Percentiles rank a stretch among this genome's conserved stretches.
Conservation (phyloP, 2,888 invertebrate species). For the Acronicta leporina region DNA sequence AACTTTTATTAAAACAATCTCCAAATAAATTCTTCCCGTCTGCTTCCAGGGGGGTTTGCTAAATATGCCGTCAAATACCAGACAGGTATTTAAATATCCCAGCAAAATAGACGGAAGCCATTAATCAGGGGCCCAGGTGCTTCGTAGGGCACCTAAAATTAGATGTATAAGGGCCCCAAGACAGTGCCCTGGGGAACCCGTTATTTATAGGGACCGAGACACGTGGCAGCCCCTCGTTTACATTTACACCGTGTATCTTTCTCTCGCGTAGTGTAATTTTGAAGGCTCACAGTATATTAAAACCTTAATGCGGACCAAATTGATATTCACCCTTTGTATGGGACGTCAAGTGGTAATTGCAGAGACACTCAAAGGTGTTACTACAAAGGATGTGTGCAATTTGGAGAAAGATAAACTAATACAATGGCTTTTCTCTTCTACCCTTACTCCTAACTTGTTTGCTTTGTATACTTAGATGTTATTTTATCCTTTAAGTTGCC, state of each 20-base stretch:
- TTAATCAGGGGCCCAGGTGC: conserved; percentile 68
- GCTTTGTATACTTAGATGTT: no score
- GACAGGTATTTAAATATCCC: conserved; percentile 57
- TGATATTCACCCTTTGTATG: conserved; percentile 55
- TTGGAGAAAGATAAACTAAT: conserved; percentile 17
- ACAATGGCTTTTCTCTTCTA: conserved; percentile 3
- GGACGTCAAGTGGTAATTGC: conserved; percentile 37
- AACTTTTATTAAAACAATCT: conserved; percentile 42
- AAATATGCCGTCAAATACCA: conserved; percentile 49
- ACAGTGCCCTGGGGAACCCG: conserved; percentile 57
- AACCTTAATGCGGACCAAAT: conserved; percentile 64
- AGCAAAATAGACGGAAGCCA: conserved; percentile 58
- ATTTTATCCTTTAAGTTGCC: no score
- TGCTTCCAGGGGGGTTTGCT: conserved; percentile 41
- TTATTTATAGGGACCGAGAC: conserved; percentile 48
- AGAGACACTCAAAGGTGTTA: conserved; percentile 29
- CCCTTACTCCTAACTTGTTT: no score
- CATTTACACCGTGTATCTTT: conserved; percentile 52
- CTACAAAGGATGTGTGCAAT: conserved; percentile 19
- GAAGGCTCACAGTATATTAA: conserved; percentile 63
- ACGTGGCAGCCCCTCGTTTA: conserved; percentile 51
- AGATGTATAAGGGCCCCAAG: conserved; percentile 59
- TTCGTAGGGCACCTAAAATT: conserved; percentile 65
- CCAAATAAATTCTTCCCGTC: conserved; percentile 38
- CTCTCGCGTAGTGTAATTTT: conserved; percentile 59